Evolutionary conservation across 2,113 vertebrate species (phyloP).

Genomic region (Amazona vittata): DNA sequence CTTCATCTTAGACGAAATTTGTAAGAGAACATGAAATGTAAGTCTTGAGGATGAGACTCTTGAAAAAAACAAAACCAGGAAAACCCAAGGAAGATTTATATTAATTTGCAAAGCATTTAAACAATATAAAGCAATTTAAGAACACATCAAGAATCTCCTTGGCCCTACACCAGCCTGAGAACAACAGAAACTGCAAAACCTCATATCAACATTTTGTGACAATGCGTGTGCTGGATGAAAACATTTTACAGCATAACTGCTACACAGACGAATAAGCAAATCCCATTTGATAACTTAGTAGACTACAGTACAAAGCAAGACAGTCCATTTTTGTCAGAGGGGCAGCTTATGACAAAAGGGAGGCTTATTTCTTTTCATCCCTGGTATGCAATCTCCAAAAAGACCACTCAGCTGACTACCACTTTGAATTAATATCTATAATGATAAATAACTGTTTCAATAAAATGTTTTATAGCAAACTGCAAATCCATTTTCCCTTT

Average conservation of each 20-base stretch:
- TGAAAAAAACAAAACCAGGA: not conserved
- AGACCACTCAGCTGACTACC: not conserved
- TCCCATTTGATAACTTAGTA: not conserved
- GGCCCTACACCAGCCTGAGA: not conserved
- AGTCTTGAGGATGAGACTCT: not conserved
- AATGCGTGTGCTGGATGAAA: not conserved
- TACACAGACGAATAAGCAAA: not conserved
- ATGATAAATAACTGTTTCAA: not conserved
- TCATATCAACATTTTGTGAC: not conserved
- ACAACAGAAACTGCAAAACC: not conserved
- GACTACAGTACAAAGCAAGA: not conserved
- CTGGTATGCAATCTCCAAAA: not conserved
- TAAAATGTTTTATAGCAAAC: not conserved
- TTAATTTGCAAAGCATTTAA: not conserved
- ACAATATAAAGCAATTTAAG: not conserved
- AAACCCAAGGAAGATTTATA: not conserved
- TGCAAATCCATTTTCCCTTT: not conserved
- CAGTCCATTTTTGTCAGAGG: not conserved
- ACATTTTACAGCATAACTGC: not conserved
- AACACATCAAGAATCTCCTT: not conserved
- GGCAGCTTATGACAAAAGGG: not conserved
- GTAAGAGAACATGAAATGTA: not conserved
- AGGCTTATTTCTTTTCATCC: not conserved
- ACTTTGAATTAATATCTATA: not conserved
- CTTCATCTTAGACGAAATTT: not conserved